These are phyloP conservation scores for Cottus gobio DNA, from an alignment of 2,113 vertebrate genomes.

Conservation along the genomic window DNA sequence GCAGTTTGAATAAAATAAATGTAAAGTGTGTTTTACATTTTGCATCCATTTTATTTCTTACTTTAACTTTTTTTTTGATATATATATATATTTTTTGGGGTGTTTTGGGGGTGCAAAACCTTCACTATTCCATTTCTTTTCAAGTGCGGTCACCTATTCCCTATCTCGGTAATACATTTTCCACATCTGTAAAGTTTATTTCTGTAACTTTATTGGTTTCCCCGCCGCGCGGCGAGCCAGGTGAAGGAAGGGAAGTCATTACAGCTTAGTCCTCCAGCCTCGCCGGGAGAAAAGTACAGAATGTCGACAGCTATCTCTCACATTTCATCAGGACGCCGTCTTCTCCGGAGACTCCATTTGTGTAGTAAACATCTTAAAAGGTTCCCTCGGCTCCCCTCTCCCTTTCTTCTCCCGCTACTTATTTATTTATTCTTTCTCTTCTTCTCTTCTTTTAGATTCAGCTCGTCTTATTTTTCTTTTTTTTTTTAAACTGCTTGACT, in stretches of 20 bases:
- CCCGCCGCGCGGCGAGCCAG: slow-evolving; percentile 61
- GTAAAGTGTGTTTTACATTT: slow-evolving; percentile 64
- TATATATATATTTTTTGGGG: background rate
- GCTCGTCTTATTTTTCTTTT: slow-evolving; percentile 77
- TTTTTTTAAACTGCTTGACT: slow-evolving; percentile 81
- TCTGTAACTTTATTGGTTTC: slow-evolving; percentile 77
- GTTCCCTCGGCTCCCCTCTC: slow-evolving; percentile 67
- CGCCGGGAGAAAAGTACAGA: slow-evolving; percentile 69
- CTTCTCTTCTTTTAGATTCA: slow-evolving; percentile 54
- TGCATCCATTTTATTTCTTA: slow-evolving; percentile 19
- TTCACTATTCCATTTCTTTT: slow-evolving; percentile 62
- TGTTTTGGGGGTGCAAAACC: background rate
- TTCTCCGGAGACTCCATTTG: slow-evolving; percentile 76
- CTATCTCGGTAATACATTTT: slow-evolving; percentile 73
- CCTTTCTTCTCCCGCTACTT: slow-evolving; percentile 70
- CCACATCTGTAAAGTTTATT: slow-evolving; percentile 76
- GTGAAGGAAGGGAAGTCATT: slow-evolving; percentile 80
- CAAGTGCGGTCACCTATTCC: slow-evolving; percentile 65
- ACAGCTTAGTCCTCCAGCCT: slow-evolving; percentile 74
- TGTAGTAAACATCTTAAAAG: slow-evolving; percentile 83
- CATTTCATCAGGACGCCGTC: slow-evolving; percentile 71
- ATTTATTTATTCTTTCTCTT: slow-evolving; percentile 58
- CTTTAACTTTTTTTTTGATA: background rate
- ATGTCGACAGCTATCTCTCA: slow-evolving; percentile 78
- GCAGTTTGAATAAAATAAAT: slow-evolving; percentile 43